These are phyloP conservation scores for Lysiphlebus fabarum DNA, from an alignment of 1,140 invertebrate species.

Conservation along the genomic window DNA sequence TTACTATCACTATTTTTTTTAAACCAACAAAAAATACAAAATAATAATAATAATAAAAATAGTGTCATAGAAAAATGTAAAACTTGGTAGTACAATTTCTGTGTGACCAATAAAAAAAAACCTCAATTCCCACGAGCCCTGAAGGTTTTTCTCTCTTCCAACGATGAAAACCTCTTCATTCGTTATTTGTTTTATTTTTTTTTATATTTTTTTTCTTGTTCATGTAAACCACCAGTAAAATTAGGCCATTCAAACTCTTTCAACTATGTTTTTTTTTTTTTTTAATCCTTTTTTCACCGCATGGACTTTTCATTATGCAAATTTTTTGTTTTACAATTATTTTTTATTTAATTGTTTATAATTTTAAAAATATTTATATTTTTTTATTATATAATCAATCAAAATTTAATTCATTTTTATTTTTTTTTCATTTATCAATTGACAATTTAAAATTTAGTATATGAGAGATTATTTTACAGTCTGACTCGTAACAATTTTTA, in stretches of 20 bases:
- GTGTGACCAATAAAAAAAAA: constrained; percentile 19
- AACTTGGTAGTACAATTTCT: constrained; percentile 3
- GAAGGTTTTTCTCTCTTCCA: background rate
- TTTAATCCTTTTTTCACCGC: constrained; percentile 16
- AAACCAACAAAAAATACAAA: no score
- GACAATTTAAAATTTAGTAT: no score
- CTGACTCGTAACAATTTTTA: no score
- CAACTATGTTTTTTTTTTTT: background rate
- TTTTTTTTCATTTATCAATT: no score
- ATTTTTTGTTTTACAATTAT: background rate
- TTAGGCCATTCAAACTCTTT: constrained; percentile 20
- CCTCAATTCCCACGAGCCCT: constrained; percentile 23
- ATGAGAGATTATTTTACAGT: no score
- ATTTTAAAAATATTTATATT: no score
- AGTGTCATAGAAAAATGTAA: background rate
- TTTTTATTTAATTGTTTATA: no score
- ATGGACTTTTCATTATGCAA: constrained; percentile 14
- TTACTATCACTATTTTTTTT: no score
- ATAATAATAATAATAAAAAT: no score
- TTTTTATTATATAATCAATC: no score
- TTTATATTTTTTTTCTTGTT: constrained; percentile 1
- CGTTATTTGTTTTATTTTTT: background rate
- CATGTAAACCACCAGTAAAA: constrained; percentile 11
- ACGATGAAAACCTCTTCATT: constrained; percentile 22
- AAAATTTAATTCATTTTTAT: no score